Evolutionary conservation across 2,797 vertebrate genomes (phyloP).

Genomic region (Danio albolineatus): DNA sequence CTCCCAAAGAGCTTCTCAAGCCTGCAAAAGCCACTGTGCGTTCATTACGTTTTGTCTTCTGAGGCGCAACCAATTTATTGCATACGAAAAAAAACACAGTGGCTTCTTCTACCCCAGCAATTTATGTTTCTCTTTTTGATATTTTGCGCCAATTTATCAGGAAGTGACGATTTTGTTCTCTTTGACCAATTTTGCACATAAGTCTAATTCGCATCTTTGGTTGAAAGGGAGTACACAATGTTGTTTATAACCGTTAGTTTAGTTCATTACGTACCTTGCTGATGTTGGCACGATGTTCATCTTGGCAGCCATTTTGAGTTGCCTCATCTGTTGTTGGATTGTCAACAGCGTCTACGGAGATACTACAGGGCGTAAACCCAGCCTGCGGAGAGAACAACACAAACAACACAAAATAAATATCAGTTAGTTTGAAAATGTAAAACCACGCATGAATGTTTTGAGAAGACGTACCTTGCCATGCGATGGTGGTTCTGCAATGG

Average conservation of each 20-base stretch:
- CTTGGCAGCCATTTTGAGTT: slow-evolving; percentile 83
- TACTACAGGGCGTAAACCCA: slow-evolving; percentile 80
- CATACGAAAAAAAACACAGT: no score
- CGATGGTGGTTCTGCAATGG: slow-evolving; percentile 57
- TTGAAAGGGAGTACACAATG: not conserved
- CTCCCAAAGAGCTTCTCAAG: no score
- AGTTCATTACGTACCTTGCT: slow-evolving; percentile 78
- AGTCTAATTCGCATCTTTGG: no score
- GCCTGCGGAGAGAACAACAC: slow-evolving; percentile 70
- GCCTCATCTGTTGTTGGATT: slow-evolving; percentile 81
- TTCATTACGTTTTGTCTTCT: no score
- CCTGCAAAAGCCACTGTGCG: no score
- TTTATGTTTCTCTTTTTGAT: no score
- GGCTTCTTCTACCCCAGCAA: no score
- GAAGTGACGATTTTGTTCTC: no score
- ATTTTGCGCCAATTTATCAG: no score
- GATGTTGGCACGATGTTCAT: slow-evolving; percentile 82
- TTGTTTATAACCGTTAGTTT: not conserved
- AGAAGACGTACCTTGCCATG: slow-evolving; percentile 59
- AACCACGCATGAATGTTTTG: not conserved
- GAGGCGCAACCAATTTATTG: no score
- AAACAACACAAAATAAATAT: not conserved
- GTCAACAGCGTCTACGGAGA: slow-evolving; percentile 73
- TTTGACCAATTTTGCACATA: no score
- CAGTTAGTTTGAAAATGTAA: no score